Base-by-base conservation (phyloP, 2,888 invertebrate species). In the Tortricodes alternella region DNA sequence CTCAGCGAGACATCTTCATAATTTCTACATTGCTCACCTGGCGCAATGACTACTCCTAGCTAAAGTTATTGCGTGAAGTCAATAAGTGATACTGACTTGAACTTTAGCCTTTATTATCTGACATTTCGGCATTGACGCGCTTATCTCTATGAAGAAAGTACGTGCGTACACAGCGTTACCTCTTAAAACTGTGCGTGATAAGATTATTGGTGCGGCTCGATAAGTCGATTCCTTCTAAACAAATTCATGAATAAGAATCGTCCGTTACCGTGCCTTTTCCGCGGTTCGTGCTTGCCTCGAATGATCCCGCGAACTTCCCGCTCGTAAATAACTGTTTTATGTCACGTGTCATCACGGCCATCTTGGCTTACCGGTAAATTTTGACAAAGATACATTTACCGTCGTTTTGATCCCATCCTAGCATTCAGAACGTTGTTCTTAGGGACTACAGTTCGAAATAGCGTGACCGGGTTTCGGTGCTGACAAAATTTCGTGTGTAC, bases 271-370 rank as follows among this genome's bases (percentile, higher is more conserved):
- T 73, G 66, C 66, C 66, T 63, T 77, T 87, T 85, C 83, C 85
- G 80, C 79, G 77, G 70, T 88, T 85, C 89, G 88, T 88, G 85
- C 78, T 82, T 65, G 60, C 74, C 82, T 87, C 80, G 89, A 89
- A 89, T 89, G 89, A 73, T 81, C 67, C 86, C 80, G 87, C 89
- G 76, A 90, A 90, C 85, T 88, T 85, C 76, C 82, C 76, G 75
- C 73, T 73, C 76, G 74, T 89, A 89, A 89, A 89, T 83, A 85
- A 78, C 27, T 67, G 69, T 83, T 89, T 85, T 87, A 89, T 88
- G 85, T 85, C 86, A 88, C 78, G 80, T 88, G 87, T 86, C 88
- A 84, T 70, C 81, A 77, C 77, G 73, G 83, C 85, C 86, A 85
- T 87, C 80, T 85, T 87, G 77, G 66, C 74, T 77, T 72, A 71